A percentile compares a stretch with the other conserved stretches of the same genome.
Conservation (phyloP, 2,797 vertebrate species). For the Vultur gryphus region DNA sequence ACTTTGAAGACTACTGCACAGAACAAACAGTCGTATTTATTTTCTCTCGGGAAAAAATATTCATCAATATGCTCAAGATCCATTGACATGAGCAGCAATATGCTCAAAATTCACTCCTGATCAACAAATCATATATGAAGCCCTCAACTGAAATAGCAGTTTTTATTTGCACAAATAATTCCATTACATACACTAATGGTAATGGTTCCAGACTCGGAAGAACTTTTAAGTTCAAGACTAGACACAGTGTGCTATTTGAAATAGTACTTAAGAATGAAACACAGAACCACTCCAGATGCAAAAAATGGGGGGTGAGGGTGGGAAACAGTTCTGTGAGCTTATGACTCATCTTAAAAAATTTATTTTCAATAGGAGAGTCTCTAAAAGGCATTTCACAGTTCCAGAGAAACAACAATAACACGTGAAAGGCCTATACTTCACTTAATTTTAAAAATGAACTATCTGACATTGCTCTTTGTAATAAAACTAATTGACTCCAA, state of each 20-base stretch:
- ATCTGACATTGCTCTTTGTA: not conserved
- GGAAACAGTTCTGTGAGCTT: not conserved
- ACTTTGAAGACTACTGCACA: not conserved
- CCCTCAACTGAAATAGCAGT: not conserved
- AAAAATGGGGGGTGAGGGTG: not conserved
- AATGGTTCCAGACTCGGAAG: not conserved
- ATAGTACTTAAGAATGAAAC: not conserved
- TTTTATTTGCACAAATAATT: not conserved
- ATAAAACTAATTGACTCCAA: not conserved
- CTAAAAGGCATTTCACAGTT: not conserved
- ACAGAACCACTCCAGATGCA: not conserved
- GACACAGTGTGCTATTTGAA: not conserved
- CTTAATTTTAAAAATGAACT: not conserved
- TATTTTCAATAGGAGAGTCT: not conserved
- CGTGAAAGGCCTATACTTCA: not conserved
- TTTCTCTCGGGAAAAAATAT: not conserved
- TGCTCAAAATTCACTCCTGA: not conserved
- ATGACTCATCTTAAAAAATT: not conserved
- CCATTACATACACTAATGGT: not conserved
- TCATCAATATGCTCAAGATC: not conserved
- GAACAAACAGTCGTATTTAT: not conserved
- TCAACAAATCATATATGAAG: not conserved
- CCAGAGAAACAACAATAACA: not conserved
- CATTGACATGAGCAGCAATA: not conserved
- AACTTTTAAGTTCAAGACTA: not conserved